These are phyloP conservation scores for Rhea americana DNA, from an alignment of 2,113 vertebrate species.

Conservation along the genomic window DNA sequence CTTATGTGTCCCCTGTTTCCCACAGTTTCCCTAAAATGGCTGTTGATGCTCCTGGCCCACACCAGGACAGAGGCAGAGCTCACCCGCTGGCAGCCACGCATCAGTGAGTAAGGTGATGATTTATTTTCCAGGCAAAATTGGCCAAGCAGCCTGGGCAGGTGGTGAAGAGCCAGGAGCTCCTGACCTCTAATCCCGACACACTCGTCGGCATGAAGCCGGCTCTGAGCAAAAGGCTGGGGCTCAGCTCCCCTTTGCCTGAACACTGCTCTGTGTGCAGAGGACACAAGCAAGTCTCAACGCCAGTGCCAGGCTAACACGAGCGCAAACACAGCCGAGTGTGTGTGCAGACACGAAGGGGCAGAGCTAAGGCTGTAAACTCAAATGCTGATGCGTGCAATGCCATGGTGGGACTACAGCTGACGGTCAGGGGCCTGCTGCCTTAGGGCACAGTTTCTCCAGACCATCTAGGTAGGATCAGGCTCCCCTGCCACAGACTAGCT, in stretches of 20 bases:
- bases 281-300: accelerated
- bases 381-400: neutral
- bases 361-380: neutral
- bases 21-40: neutral
- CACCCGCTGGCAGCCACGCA: neutral
- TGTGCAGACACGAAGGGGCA: accelerated
- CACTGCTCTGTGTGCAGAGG: neutral
- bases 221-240: neutral
- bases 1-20: neutral
- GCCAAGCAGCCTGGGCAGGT: neutral
- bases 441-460: neutral
- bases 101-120: accelerated
- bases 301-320: neutral
- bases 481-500: neutral
- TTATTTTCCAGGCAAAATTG: neutral
- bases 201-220: accelerated
- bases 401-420: neutral
- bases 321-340: neutral
- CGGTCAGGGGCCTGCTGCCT: neutral
- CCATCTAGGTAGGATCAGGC: neutral
- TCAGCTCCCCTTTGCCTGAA: neutral
- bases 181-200: neutral
- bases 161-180: neutral
- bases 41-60: neutral
- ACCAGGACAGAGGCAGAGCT: neutral